phyloP scores from a whole-genome alignment of 2,888 invertebrate species.

The Drosophila diplacantha region DNA sequence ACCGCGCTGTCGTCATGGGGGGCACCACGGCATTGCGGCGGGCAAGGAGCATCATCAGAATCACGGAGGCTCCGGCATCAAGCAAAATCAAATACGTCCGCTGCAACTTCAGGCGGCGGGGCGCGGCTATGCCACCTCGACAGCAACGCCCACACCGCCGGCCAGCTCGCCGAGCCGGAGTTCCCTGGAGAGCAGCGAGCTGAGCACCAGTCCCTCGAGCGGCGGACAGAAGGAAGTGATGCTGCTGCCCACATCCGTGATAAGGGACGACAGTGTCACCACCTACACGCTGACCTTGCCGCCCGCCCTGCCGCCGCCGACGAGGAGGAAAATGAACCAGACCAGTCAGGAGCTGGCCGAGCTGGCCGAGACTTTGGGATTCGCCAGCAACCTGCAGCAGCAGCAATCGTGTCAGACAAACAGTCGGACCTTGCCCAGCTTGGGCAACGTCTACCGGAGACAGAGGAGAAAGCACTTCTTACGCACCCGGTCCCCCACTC shows the following conservation, averaged over 20 bases:
- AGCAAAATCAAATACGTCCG: conserved; percentile 78
- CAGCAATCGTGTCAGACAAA: conserved; percentile 43
- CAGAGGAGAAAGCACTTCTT: conserved; percentile 78
- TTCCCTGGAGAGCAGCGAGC: conserved; percentile 53
- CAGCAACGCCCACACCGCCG: conserved; percentile 51
- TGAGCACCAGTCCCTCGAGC: conserved; percentile 53
- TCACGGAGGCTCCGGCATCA: conserved; percentile 63
- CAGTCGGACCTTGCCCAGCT: conserved; percentile 62
- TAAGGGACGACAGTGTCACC: conserved; percentile 74
- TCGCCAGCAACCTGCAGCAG: conserved; percentile 63
- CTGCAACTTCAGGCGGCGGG: conserved; percentile 61
- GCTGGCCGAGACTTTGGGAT: conserved; percentile 80
- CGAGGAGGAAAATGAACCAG: conserved; percentile 79
- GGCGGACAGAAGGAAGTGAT: conserved; percentile 64
- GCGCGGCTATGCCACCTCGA: conserved; percentile 44
- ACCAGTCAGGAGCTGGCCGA: conserved; percentile 80
- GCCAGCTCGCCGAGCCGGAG: conserved; percentile 55
- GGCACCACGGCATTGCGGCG: conserved; percentile 32
- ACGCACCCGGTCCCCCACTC: conserved; percentile 79
- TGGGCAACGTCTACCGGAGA: conserved; percentile 73
- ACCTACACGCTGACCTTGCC: conserved; percentile 73
- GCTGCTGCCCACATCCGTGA: conserved; percentile 75
- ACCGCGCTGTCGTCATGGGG: conserved; percentile 68
- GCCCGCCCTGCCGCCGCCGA: conserved; percentile 79
- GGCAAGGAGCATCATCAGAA: conserved; percentile 49